phyloP scores from a whole-genome alignment of 2,797 vertebrate genomes.

The Sylvilagus floridanus region DNA sequence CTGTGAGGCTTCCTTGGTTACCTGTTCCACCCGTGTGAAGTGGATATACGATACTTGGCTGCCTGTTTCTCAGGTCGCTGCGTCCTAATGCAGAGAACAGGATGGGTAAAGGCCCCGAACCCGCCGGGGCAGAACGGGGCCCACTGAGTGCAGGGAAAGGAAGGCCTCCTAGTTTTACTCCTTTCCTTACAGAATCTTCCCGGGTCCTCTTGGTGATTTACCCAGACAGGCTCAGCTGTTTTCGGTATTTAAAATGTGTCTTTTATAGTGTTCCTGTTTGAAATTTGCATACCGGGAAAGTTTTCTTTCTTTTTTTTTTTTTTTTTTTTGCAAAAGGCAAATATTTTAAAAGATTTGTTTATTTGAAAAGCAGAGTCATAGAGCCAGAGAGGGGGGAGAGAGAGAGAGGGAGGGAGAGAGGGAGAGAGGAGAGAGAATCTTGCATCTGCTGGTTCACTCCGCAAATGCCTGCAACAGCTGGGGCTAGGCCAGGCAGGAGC shows the following conservation, averaged over 20 bases:
- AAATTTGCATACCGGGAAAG: neutral
- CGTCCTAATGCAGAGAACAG: neutral
- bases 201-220: neutral
- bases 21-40: neutral
- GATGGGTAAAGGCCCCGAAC: neutral
- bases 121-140: neutral
- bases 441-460: too few relatives aligned
- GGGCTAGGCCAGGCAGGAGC: too few relatives aligned
- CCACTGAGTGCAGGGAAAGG: neutral
- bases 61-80: neutral
- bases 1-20: neutral
- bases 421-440: too few relatives aligned
- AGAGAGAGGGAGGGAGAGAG: too few relatives aligned
- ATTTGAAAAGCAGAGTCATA: too few relatives aligned
- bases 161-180: neutral
- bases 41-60: neutral
- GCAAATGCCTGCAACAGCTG: too few relatives aligned
- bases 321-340: constrained; percentile 35
- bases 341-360: neutral
- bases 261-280: neutral
- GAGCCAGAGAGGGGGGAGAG: too few relatives aligned
- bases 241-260: neutral
- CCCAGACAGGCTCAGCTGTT: neutral
- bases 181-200: neutral
- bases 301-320: neutral